Evolutionary conservation across 2,113 vertebrate genomes (phyloP), one percentile per base, ranked within the genome.

Genomic region (Mionectes macconnelli): DNA sequence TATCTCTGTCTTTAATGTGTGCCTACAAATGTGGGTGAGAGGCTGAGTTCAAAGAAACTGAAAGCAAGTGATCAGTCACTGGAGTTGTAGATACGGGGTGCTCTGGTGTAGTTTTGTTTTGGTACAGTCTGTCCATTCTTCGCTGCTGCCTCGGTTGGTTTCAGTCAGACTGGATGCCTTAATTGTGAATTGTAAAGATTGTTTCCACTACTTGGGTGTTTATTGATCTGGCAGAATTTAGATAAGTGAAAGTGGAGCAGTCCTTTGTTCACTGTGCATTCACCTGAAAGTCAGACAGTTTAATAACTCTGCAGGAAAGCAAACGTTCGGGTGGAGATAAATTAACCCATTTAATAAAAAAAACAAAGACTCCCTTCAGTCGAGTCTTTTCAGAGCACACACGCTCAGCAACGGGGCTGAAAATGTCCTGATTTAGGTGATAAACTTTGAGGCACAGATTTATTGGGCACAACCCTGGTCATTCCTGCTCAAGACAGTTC

Each of bases 21-120:
- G 23, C 27, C 53, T 79, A 8, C 66, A 25, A 30, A 37, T 33
- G 69, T 64, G 84, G 64, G 50, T 63, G 57, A 55, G 52, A 89
- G 63, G 55, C 57, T 2, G 40, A 55, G 63, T 39, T 96, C 77
- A 57, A 87, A 85, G 88, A 96, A 96, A 94, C 50, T 24, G 87
- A 95, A 96, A 97, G 83, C 50, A 44, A 78, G 25, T 1, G 2
- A 44, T 90, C 50, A 24, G 67, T 66, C 35, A 0, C 28, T 57
- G 60, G 60, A 63, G 56, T 20, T 70, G 67, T 18, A 56, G 76
- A 8, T 24, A 19, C 7, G 0, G 7, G 19, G 37, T 27, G 3
- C 35, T 35, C 4, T 9, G 14, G 21, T 19, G 30, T 57, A 8
- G 60, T 60, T 92, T 17, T 86, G 73, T 72, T 88, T 74, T 60